These are phyloP conservation scores for Caenorhabditis remanei DNA, from an alignment of 1,140 invertebrate species.

Conservation along the genomic window DNA sequence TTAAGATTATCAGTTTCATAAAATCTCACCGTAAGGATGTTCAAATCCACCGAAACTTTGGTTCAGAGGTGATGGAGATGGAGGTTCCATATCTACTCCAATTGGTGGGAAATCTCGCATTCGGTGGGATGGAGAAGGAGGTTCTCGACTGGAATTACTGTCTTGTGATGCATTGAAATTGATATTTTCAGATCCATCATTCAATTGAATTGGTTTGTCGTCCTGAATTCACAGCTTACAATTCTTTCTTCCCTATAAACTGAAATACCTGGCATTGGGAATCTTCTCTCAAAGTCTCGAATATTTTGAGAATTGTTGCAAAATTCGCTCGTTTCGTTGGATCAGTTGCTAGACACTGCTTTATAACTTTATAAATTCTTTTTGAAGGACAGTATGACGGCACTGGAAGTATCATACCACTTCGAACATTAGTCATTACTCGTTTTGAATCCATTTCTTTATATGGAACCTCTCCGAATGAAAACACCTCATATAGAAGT, in stretches of 20 bases:
- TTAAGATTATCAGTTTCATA: not conserved
- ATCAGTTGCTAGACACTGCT: not conserved
- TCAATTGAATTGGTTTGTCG: slow-evolving; percentile 42
- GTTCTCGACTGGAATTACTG: slow-evolving; percentile 21
- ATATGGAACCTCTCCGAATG: slow-evolving; percentile 95
- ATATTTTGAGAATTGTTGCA: slow-evolving; percentile 41
- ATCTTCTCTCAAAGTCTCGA: slow-evolving; percentile 21
- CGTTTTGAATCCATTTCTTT: slow-evolving; percentile 93
- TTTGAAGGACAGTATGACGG: slow-evolving; percentile 24
- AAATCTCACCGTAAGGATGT: slow-evolving; percentile 17
- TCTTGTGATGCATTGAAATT: slow-evolving; percentile 41
- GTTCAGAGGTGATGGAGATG: slow-evolving; percentile 13
- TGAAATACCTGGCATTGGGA: not conserved
- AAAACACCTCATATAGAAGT: slow-evolving; percentile 90
- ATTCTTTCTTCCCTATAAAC: too few relatives aligned
- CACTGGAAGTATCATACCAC: slow-evolving; percentile 43
- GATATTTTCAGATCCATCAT: slow-evolving; percentile 13
- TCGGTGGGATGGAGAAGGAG: slow-evolving; percentile 19
- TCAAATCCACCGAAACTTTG: slow-evolving; percentile 43
- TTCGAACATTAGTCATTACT: slow-evolving; percentile 94
- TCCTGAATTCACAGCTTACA: not conserved
- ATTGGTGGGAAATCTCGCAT: not conserved
- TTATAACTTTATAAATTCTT: slow-evolving; percentile 25
- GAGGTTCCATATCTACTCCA: not conserved
- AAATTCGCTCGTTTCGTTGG: slow-evolving; percentile 18